A percentile compares a stretch with the other conserved stretches of the same genome.
phyloP scores from a whole-genome alignment of 1,140 invertebrate species.

The Oncopeltus fasciatus region DNA sequence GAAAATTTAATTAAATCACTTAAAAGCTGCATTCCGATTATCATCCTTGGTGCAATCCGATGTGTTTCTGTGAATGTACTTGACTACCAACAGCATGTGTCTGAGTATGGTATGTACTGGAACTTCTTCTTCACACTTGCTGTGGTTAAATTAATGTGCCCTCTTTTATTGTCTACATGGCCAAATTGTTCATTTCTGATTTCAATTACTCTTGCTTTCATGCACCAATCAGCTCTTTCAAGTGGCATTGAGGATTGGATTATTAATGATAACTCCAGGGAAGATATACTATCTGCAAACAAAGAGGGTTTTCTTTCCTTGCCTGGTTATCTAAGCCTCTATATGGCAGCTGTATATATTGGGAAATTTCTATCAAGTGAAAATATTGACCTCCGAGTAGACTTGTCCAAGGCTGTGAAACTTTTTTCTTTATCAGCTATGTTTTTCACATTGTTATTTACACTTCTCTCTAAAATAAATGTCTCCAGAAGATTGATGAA shows the following conservation, averaged over 20 bases:
- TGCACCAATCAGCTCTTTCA: constrained; percentile 56
- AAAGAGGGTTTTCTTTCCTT: constrained; percentile 76
- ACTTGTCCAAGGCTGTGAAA: constrained; percentile 27
- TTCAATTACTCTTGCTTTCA: constrained; percentile 36
- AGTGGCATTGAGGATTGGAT: constrained; percentile 54
- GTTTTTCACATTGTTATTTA: constrained; percentile 34
- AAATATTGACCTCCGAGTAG: constrained; percentile 22
- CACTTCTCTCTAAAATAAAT: constrained; percentile 34
- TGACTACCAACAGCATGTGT: constrained; percentile 72
- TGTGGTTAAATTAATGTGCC: constrained; percentile 58
- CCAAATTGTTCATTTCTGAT: constrained; percentile 34
- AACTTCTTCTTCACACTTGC: constrained; percentile 93
- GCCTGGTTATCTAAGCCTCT: constrained; percentile 69
- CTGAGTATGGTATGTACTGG: constrained; percentile 92
- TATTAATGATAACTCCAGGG: constrained; percentile 39
- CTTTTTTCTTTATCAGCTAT: constrained; percentile 31
- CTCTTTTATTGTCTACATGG: constrained; percentile 24
- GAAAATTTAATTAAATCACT: constrained; percentile 22
- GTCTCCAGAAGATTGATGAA: constrained; percentile 61
- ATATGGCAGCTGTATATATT: constrained; percentile 54
- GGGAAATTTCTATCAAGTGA: constrained; percentile 41
- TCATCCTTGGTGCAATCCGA: constrained; percentile 56
- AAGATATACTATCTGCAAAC: constrained; percentile 62
- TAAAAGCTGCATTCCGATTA: constrained; percentile 33
- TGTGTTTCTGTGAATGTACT: constrained; percentile 44